Evolutionary conservation across 2,888 invertebrate genomes (phyloP).

Genomic region (Notocelia uddmanniana): DNA sequence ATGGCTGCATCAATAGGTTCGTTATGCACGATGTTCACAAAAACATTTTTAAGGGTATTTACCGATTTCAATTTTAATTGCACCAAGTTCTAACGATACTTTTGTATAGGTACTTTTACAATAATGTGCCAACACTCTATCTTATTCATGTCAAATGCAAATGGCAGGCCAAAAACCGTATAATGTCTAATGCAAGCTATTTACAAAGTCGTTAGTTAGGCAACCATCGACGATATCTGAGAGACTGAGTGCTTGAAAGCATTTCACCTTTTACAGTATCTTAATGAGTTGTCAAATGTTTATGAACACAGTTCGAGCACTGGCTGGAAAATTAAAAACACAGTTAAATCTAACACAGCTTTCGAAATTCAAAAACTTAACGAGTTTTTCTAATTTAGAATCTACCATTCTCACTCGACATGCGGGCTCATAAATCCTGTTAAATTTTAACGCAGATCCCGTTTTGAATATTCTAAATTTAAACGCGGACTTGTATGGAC

Average conservation of each 20-base stretch:
- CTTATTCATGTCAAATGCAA: slow-evolving; percentile 53
- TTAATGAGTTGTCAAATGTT: slow-evolving; percentile 54
- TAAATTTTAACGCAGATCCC: slow-evolving; percentile 8
- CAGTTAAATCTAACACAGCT: slow-evolving; percentile 56
- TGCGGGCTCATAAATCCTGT: slow-evolving; percentile 19
- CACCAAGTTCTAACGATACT: not conserved
- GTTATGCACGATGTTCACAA: not conserved
- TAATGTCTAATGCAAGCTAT: slow-evolving; percentile 55
- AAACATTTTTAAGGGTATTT: not conserved
- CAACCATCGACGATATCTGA: slow-evolving; percentile 55
- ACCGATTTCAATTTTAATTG: not conserved
- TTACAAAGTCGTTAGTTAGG: slow-evolving; percentile 61
- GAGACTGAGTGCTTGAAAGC: slow-evolving; percentile 67
- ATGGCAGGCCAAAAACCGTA: slow-evolving; percentile 54
- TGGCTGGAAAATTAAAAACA: slow-evolving; percentile 54
- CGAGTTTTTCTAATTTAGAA: not conserved
- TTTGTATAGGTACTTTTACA: not conserved
- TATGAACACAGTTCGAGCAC: slow-evolving; percentile 55
- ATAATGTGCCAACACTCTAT: slow-evolving; percentile 24
- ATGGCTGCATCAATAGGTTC: not conserved
- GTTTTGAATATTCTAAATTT: slow-evolving; percentile 38
- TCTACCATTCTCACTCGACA: not conserved
- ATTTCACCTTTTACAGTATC: slow-evolving; percentile 61
- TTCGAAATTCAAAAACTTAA: slow-evolving; percentile 14
- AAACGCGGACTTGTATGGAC: slow-evolving; percentile 49